A percentile compares a stretch with the other conserved stretches of the same genome.
These are phyloP conservation scores for Paracentrotus lividus DNA, from an alignment of 53 echinoderm and acorn worm species.

Conservation along the genomic window DNA sequence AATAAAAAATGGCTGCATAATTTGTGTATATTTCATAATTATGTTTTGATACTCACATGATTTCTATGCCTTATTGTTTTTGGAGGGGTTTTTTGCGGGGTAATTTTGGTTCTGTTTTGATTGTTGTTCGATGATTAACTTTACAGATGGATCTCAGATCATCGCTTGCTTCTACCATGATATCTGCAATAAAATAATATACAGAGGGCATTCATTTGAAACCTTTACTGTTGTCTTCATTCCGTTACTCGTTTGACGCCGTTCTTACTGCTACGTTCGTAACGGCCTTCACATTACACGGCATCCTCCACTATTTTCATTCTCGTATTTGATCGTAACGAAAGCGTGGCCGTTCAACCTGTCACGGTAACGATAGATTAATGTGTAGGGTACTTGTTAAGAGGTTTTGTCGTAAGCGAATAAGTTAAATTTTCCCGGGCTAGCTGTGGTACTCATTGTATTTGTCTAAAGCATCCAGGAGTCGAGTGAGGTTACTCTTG, in stretches of 20 bases:
- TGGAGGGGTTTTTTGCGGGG: no score
- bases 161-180: conserved; percentile 4
- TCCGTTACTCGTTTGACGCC: conserved; percentile 60
- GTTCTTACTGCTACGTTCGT: neutral
- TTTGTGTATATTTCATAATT: no score
- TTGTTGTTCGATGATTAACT: neutral
- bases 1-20: neutral
- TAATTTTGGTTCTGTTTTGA: neutral
- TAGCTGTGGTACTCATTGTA: conserved; percentile 38
- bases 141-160: neutral
- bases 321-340: conserved; percentile 38
- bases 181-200: conserved; percentile 39
- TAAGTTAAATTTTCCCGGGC: conserved; percentile 55
- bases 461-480: conserved; percentile 53
- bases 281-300: conserved; percentile 51
- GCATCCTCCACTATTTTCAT: conserved; percentile 61
- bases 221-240: conserved; percentile 34
- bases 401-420: conserved; percentile 40
- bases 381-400: conserved; percentile 35
- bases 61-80: neutral
- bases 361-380: conserved; percentile 60
- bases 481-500: conserved; percentile 34
- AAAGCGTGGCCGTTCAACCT: conserved; percentile 55
- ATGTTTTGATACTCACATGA: neutral
- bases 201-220: conserved; percentile 40